Conservation (phyloP, 2,888 invertebrate genomes). For the Acanthococcus lagerstroemiae region DNA sequence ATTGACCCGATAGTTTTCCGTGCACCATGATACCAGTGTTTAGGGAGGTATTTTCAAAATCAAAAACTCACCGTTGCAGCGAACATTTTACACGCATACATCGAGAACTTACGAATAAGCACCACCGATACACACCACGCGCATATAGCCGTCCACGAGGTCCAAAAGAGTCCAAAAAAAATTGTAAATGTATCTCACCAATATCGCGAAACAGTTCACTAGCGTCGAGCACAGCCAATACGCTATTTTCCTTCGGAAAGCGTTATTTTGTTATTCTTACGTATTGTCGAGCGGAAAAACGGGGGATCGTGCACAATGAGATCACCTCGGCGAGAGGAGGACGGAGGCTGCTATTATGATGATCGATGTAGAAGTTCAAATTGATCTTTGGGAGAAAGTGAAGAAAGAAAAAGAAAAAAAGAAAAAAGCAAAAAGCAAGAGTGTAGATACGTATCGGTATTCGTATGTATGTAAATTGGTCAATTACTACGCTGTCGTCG, state of each 20-base stretch:
- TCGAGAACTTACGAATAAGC: background rate
- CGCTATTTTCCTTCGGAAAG: slow-evolving; percentile 9
- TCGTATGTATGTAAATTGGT: background rate
- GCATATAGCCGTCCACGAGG: background rate
- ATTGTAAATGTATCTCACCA: no score
- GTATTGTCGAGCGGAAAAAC: slow-evolving; percentile 1
- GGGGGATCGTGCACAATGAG: slow-evolving; percentile 2
- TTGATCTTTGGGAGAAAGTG: background rate
- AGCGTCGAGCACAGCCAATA: slow-evolving; percentile 6
- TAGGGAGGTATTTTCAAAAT: no score
- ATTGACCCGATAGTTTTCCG: no score
- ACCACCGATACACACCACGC: slow-evolving; percentile 11
- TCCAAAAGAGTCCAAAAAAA: no score
- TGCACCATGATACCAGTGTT: no score
- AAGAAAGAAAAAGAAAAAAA: background rate
- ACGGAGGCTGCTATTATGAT: background rate
- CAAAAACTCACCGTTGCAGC: no score
- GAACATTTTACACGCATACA: slow-evolving; percentile 5
- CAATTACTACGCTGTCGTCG: background rate
- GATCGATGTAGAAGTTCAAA: background rate
- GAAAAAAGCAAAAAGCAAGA: background rate
- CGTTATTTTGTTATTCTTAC: slow-evolving; percentile 16
- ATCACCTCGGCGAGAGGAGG: background rate
- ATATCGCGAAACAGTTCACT: no score
- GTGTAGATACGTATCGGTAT: background rate